These are phyloP conservation scores for Ptilorrhoa leucosticta DNA, from an alignment of 2,113 vertebrate genomes.

Conservation along the genomic window DNA sequence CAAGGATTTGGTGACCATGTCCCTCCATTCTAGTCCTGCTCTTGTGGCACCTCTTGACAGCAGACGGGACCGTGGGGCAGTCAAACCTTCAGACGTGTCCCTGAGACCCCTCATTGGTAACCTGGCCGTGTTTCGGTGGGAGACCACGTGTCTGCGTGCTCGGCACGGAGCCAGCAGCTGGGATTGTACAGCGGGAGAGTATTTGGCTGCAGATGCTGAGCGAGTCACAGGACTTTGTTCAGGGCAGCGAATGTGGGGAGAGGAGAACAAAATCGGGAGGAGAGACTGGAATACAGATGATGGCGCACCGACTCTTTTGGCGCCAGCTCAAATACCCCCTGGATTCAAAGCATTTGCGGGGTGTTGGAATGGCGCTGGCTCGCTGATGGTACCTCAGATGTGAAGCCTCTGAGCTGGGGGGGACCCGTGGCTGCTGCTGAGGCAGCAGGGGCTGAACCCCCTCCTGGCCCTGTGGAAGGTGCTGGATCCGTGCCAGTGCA, in stretches of 20 bases:
- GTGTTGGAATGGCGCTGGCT: neutral
- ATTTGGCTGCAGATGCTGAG: neutral
- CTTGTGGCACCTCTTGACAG: neutral
- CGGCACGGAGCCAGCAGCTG: neutral
- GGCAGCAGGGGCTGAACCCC: neutral
- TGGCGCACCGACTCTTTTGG: accelerated
- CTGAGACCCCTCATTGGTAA: neutral
- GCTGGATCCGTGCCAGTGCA: neutral
- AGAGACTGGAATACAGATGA: neutral
- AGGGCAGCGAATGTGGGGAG: neutral
- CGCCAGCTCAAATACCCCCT: neutral
- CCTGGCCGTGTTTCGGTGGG: accelerated
- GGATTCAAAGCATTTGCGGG: neutral
- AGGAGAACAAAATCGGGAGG: neutral
- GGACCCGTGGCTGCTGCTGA: neutral
- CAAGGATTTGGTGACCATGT: neutral
- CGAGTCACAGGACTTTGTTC: neutral
- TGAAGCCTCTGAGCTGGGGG: neutral
- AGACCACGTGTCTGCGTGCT: accelerated
- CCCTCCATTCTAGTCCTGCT: neutral
- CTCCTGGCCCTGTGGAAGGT: neutral
- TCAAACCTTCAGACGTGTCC: neutral
- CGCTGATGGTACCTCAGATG: neutral
- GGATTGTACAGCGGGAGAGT: accelerated
- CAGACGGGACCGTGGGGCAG: accelerated